These are phyloP conservation scores for Bedellia somnulentella DNA, from an alignment of 2,888 invertebrate genomes.

Conservation along the genomic window DNA sequence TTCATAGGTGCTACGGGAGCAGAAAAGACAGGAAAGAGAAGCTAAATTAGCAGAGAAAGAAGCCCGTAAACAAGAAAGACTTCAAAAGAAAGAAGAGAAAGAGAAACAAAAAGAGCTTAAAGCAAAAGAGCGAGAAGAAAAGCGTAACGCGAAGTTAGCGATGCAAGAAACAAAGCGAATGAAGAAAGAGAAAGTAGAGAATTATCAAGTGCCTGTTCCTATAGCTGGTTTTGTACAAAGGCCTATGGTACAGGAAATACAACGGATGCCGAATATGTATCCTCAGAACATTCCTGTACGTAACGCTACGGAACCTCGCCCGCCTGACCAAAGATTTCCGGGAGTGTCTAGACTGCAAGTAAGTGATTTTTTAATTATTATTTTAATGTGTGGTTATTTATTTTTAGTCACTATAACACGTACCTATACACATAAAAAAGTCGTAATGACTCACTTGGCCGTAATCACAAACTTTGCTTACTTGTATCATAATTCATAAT, in stretches of 20 bases:
- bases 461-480: too few relatives aligned
- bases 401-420: too few relatives aligned
- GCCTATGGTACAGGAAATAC: slow-evolving; percentile 21
- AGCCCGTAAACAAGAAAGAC: slow-evolving; percentile 39
- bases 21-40: slow-evolving; percentile 56
- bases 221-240: too few relatives aligned
- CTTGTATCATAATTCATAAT: too few relatives aligned
- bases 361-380: neutral
- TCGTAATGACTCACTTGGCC: too few relatives aligned
- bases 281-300: slow-evolving; percentile 8
- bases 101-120: slow-evolving; percentile 44
- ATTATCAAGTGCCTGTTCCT: slow-evolving; percentile 7
- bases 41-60: slow-evolving; percentile 52
- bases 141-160: slow-evolving; percentile 36
- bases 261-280: slow-evolving; percentile 13
- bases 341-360: slow-evolving; percentile 30
- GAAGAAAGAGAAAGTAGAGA: slow-evolving; percentile 32
- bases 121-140: slow-evolving; percentile 52
- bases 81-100: slow-evolving; percentile 53
- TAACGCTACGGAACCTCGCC: slow-evolving; percentile 15
- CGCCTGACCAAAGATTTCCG: slow-evolving; percentile 24
- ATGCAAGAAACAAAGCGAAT: slow-evolving; percentile 41
- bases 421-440: too few relatives aligned
- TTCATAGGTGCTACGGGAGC: too few relatives aligned
- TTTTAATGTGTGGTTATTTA: too few relatives aligned